Percentiles rank a stretch among this genome's conserved stretches.
Conservation (phyloP, 1,140 invertebrate species). For the Caerostris darwini region DNA sequence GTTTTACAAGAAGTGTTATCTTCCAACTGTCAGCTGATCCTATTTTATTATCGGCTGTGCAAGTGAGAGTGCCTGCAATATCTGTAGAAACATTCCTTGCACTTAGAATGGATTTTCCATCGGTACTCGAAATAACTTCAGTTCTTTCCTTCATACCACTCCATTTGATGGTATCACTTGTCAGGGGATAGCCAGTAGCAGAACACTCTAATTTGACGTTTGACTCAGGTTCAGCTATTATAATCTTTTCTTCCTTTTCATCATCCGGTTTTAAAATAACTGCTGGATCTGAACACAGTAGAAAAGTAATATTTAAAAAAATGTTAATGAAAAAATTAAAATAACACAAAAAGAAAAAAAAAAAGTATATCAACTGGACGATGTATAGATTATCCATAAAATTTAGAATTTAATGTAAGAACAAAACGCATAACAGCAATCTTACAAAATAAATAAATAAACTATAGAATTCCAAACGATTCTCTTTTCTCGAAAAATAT, state of each 20-base stretch:
- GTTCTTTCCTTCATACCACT: conserved; percentile 81
- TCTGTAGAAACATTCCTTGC: conserved; percentile 89
- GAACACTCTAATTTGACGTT: conserved; percentile 93
- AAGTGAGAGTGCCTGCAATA: conserved; percentile 94
- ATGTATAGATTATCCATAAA: too few species aligned
- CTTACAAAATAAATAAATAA: too few species aligned
- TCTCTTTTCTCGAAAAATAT: too few species aligned
- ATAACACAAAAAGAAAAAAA: too few species aligned
- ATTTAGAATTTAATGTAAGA: too few species aligned
- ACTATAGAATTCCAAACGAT: too few species aligned
- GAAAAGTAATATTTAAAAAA: neutral
- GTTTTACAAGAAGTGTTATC: conserved; percentile 63
- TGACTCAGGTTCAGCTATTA: conserved; percentile 89
- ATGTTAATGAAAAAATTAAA: neutral
- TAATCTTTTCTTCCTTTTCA: conserved; percentile 84
- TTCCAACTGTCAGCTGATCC: conserved; percentile 82
- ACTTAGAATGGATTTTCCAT: conserved; percentile 86
- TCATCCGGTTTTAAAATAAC: conserved; percentile 86
- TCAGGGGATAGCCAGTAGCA: conserved; percentile 93
- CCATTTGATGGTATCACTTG: conserved; percentile 93
- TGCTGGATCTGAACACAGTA: conserved; percentile 88
- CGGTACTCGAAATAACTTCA: neutral
- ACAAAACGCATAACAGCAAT: too few species aligned
- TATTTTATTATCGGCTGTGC: conserved; percentile 96
- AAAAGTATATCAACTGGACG: too few species aligned